Evolutionary conservation across 2,113 vertebrate species (phyloP).

Genomic region (Pomatostomus ruficeps): DNA sequence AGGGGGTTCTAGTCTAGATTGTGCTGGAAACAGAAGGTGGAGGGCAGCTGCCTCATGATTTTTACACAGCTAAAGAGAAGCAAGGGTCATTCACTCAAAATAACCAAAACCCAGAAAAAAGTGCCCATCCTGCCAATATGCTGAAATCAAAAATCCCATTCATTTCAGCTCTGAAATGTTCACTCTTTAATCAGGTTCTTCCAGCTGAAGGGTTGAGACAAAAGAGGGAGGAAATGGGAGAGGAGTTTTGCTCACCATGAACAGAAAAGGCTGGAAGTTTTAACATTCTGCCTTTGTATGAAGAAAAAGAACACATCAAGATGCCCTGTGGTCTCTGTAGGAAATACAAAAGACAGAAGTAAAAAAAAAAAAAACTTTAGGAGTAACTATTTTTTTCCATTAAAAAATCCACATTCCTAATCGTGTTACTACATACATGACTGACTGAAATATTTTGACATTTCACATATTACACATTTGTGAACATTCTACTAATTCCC

Average conservation of each 20-base stretch:
- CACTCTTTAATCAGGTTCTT: background rate
- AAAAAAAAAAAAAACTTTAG: background rate
- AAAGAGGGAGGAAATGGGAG: background rate
- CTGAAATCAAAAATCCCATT: background rate
- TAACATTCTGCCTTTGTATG: background rate
- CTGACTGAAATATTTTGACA: background rate
- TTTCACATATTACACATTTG: background rate
- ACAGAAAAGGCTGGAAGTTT: background rate
- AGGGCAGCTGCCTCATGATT: background rate
- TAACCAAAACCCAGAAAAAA: background rate
- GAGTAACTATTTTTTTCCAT: background rate
- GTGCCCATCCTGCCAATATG: background rate
- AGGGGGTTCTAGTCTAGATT: background rate
- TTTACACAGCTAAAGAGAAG: background rate
- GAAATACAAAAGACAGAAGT: background rate
- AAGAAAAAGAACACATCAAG: background rate
- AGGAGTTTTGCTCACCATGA: background rate
- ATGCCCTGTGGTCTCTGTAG: background rate
- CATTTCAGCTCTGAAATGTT: background rate
- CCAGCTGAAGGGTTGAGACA: background rate
- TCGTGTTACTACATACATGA: background rate
- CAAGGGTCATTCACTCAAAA: background rate
- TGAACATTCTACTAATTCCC: background rate
- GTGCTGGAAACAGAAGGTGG: background rate
- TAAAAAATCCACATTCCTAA: fast-evolving